These are phyloP conservation scores for Heterohyrax brucei DNA, from an alignment of 2,797 vertebrate genomes.

Conservation along the genomic window DNA sequence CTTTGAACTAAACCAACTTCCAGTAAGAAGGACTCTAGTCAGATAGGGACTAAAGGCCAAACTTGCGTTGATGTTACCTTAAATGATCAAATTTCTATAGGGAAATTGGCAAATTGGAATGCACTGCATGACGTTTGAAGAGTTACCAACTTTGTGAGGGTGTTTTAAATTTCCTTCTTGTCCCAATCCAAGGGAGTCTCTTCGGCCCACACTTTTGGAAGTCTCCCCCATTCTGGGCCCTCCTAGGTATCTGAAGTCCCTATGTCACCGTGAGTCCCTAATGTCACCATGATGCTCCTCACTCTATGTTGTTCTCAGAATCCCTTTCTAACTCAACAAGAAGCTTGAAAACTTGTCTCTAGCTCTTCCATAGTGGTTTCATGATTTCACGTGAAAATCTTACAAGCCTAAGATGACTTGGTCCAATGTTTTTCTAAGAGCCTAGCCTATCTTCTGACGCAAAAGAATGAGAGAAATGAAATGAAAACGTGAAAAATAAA, in stretches of 20 bases:
- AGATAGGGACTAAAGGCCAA: background rate
- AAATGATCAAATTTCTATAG: background rate
- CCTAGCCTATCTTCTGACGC: background rate
- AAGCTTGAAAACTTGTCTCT: background rate
- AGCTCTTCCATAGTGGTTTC: background rate
- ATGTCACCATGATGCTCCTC: background rate
- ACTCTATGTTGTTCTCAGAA: background rate
- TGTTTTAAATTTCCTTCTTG: background rate
- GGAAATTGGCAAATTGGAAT: background rate
- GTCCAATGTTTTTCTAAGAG: background rate
- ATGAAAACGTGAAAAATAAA: background rate
- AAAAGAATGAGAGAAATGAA: background rate
- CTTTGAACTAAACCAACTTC: conserved; percentile 49
- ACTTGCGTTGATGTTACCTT: background rate
- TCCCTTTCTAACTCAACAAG: background rate
- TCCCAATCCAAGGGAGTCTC: background rate
- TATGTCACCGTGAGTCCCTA: background rate
- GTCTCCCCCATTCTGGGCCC: background rate
- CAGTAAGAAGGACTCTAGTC: background rate
- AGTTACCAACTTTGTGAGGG: background rate
- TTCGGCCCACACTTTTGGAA: background rate
- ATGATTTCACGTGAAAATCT: background rate
- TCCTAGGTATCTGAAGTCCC: background rate
- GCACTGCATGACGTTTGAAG: background rate
- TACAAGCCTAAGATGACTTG: background rate